Evolutionary conservation across 2,888 invertebrate genomes (phyloP).

Genomic region (Ganaspis brasiliensis): DNA sequence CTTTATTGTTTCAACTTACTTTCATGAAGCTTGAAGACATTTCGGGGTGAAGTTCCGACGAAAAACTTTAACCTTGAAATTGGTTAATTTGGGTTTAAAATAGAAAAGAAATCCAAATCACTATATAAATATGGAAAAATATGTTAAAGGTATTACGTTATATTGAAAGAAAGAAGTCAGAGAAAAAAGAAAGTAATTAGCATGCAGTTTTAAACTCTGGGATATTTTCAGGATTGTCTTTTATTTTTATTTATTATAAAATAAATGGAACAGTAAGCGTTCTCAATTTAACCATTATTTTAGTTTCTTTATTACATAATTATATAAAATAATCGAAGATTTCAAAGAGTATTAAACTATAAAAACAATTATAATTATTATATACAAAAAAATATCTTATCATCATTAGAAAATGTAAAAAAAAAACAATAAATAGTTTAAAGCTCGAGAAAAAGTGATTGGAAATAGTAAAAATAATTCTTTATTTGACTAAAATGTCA

Average conservation of each 20-base stretch:
- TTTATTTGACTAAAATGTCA: not conserved
- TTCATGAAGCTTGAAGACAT: conserved; percentile 3
- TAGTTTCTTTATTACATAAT: too few relatives aligned
- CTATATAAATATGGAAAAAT: not conserved
- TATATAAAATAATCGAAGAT: too few relatives aligned
- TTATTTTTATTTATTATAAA: too few relatives aligned
- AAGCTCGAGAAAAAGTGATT: too few relatives aligned
- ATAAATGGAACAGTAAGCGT: too few relatives aligned
- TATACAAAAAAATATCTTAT: too few relatives aligned
- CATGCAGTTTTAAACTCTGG: conserved; percentile 11
- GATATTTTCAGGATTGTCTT: not conserved
- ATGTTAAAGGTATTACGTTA: not conserved
- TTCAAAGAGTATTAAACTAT: too few relatives aligned
- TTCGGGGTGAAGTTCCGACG: conserved; percentile 12
- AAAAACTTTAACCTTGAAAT: not conserved
- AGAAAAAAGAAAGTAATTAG: not conserved
- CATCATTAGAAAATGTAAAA: too few relatives aligned
- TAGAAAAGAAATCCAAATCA: not conserved
- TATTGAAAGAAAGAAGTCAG: not conserved
- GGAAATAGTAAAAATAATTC: too few relatives aligned
- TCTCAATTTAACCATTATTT: too few relatives aligned
- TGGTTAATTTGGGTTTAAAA: not conserved
- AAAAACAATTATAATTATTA: too few relatives aligned
- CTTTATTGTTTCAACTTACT: conserved; percentile 20
- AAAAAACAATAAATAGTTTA: too few relatives aligned